Evolutionary conservation across 2,888 invertebrate species (phyloP), one percentile per base, ranked within the genome.

Genomic region (Dascillus cervinus): DNA sequence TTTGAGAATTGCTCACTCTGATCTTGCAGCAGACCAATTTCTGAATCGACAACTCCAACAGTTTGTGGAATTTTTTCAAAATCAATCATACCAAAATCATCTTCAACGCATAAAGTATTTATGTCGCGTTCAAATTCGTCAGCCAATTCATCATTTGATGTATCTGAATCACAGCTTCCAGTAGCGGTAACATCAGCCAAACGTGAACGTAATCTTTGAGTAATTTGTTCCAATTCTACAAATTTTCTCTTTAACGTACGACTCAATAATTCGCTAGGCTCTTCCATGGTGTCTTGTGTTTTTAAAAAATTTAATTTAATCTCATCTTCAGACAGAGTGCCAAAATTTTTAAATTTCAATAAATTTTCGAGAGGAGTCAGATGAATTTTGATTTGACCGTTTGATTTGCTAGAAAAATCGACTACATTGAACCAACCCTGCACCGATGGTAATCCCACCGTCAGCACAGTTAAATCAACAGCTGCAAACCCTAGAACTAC

Each of bases 391-490:
- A 79, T 67, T 51, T 77, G 76, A 2, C 78, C 79, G 37, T 73
- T 73, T 25, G 72, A 70, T 29, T 69, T 66, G 3, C 68, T 68
- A 3, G 62, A 55, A 42, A 75, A 73, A 47, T 77, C 76, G n/a
- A 74, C 65, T 25, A 79, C 73, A 51, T 76, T 74, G 49, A 73
- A 77, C 72, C 75, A 76, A n/a, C 75, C 77, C 26, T 69, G 70
- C 26, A 77, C 65, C 15, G 64, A 64, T 5, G 71, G 67, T 41
- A 72, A 64, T 3, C 70, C 70, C 19, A 66, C 62, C 11, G 65
- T 46, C 13, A 77, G 57, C 11, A 70, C 65, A 2, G 69, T 71
- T 21, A 79, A 56, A 60, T 77, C 75, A 12, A 79, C 56, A 3
- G 74, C 69, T 6, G 73, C 70, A 54, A 75, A 74, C 3, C 78